A percentile compares a stretch with the other conserved stretches of the same genome.
These are phyloP conservation scores for Tonatia bakeri DNA, from an alignment of 2,113 vertebrate species.

Conservation along the genomic window DNA sequence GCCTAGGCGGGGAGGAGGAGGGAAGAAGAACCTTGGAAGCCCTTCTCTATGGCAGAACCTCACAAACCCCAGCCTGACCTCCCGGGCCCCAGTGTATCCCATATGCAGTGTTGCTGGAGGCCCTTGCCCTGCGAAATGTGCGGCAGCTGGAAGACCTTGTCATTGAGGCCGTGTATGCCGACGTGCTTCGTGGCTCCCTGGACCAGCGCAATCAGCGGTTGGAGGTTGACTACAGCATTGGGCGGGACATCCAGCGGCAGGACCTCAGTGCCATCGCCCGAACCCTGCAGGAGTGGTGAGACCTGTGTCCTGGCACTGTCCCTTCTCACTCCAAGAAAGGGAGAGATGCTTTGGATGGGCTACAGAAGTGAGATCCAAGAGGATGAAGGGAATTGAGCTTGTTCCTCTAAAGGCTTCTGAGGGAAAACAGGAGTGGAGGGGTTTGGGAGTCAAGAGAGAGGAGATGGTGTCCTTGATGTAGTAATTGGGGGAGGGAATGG, in stretches of 20 bases:
- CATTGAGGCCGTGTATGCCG: conserved; percentile 84
- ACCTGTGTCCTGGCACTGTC: neutral
- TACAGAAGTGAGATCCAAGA: neutral
- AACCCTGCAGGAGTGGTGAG: conserved; percentile 97
- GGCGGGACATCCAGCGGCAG: conserved; percentile 94
- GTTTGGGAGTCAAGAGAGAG: neutral
- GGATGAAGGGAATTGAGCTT: neutral
- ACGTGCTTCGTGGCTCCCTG: conserved; percentile 83
- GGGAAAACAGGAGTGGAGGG: neutral
- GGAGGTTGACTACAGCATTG: conserved; percentile 95
- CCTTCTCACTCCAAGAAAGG: neutral
- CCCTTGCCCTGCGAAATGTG: conserved; percentile 82
- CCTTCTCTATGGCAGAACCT: neutral
- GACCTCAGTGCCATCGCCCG: conserved; percentile 94
- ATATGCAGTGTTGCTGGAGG: conserved; percentile 83
- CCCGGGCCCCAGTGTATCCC: conserved; percentile 81
- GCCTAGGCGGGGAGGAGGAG: neutral
- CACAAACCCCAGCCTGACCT: neutral
- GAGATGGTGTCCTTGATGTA: neutral
- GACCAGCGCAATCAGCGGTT: conserved; percentile 85
- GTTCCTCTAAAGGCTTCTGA: neutral
- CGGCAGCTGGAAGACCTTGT: conserved; percentile 85
- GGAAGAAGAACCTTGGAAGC: neutral
- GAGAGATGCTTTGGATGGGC: neutral
- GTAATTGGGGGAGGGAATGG: neutral